phyloP scores from a whole-genome alignment of 2,797 vertebrate species.

The Aulostomus chinensis region DNA sequence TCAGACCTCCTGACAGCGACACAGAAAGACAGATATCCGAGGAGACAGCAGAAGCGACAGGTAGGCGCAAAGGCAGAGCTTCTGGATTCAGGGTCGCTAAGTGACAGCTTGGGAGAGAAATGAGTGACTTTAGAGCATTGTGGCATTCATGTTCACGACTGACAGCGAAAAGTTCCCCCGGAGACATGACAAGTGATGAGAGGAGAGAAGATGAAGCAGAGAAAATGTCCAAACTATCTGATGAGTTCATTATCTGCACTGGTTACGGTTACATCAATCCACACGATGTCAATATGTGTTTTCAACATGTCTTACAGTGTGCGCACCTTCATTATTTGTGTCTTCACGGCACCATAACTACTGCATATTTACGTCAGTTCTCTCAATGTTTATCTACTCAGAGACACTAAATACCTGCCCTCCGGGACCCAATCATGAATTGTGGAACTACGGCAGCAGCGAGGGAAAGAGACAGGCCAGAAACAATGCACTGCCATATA shows the following conservation, averaged over 20 bases:
- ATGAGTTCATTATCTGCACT: constrained; percentile 17
- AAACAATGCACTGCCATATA: constrained; percentile 41
- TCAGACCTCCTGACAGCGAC: constrained; percentile 46
- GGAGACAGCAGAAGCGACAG: constrained; percentile 47
- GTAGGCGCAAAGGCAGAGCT: constrained; percentile 44
- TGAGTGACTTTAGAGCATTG: constrained; percentile 58
- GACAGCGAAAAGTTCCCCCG: constrained; percentile 37
- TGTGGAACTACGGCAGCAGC: constrained; percentile 13
- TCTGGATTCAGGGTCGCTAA: constrained; percentile 30
- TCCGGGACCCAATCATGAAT: constrained; percentile 51
- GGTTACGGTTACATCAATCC: constrained; percentile 18
- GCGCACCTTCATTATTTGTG: constrained; percentile 1
- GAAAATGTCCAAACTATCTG: constrained; percentile 16
- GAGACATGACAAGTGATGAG: constrained; percentile 36
- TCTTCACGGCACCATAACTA: not conserved
- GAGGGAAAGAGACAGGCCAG: constrained; percentile 8
- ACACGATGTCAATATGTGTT: constrained; percentile 4
- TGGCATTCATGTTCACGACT: constrained; percentile 52
- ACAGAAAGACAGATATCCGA: constrained; percentile 45
- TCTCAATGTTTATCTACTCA: constrained; percentile 36
- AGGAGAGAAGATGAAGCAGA: constrained; percentile 15
- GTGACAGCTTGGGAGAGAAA: constrained; percentile 62
- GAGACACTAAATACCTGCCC: constrained; percentile 39
- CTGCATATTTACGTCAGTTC: constrained; percentile 16
- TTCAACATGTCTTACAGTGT: not conserved